Evolutionary conservation across 2,113 vertebrate genomes (phyloP).

Genomic region (Sarotherodon lohbergeri): DNA sequence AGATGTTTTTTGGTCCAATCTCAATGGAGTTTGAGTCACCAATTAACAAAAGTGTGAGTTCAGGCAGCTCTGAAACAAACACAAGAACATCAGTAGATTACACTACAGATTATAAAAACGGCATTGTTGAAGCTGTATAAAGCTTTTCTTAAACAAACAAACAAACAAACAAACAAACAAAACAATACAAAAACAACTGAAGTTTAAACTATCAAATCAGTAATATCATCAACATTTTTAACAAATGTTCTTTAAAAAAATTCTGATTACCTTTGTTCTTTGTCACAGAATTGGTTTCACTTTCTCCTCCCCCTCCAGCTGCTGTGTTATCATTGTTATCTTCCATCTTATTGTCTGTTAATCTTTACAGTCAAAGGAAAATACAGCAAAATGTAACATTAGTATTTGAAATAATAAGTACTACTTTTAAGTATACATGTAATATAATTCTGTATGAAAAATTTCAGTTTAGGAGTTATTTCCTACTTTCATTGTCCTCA

Average conservation of each 20-base stretch:
- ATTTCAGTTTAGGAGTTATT: neutral
- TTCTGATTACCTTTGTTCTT: neutral
- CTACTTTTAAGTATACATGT: neutral
- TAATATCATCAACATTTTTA: neutral
- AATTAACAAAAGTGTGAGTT: conserved; percentile 4
- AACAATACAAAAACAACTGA: neutral
- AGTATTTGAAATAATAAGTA: neutral
- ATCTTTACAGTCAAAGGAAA: neutral
- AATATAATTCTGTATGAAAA: neutral
- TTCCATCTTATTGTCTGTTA: neutral
- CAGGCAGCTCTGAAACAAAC: neutral
- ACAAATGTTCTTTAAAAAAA: neutral
- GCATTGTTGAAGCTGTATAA: neutral
- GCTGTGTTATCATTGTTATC: accelerated
- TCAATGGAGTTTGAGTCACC: conserved; percentile 13
- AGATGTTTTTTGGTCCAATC: neutral
- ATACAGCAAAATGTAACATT: neutral
- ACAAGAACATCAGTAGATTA: neutral
- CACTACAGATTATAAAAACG: neutral
- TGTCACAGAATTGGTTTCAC: neutral
- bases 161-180: neutral
- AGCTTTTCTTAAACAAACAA: neutral
- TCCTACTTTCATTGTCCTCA: neutral
- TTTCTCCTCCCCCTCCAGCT: accelerated
- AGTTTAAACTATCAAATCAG: neutral